Evolutionary conservation across 2,113 vertebrate genomes (phyloP), one percentile per base, ranked within the genome.

Genomic region (Rhabdomys dilectus): DNA sequence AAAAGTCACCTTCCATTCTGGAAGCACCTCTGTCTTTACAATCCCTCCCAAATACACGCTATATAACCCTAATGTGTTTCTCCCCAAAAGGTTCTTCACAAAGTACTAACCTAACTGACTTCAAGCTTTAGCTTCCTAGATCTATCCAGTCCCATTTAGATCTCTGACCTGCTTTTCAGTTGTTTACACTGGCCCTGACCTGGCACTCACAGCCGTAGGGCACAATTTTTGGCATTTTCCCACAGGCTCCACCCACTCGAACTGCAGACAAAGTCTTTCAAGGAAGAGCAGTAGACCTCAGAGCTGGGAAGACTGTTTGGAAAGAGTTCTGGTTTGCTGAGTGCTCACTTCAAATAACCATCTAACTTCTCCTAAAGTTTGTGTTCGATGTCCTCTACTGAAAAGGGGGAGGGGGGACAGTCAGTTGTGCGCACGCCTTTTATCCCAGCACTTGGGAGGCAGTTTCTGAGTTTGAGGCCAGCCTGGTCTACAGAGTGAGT

Each of bases 101-200:
- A 88, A 91, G 85, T 72, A 78, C 45, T 91, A 94, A 76, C 22
- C 7, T 66, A 93, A 2, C 1, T 96, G 90, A 92, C 90, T 94
- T 80, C 88, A 26, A 24, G 76, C 91, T 86, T 89, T 60, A 60
- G 58, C 90, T 97, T 97, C 88, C 93, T 97, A 85, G 80, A 96
- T 81, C 85, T 76, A 95, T 58, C 76, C 58, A 82, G 80, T 26
- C 70, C 60, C 77, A 42, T 93, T 89, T 95, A 92, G 76, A 93
- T 93, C 80, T 88, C 96, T 96, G 93, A 92, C 93, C 76, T 93
- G 95, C 95, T 95, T 98, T 95, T 58, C 80, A 16, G 92, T 62
- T 97, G 94, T 97, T 98, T 97, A 96, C 72, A 88, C 95, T 97
- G 95, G 95, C 92, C 80, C 81, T 93, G 88, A 92, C 84, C 96